A percentile compares a stretch with the other conserved stretches of the same genome.
phyloP scores from a whole-genome alignment of 2,888 invertebrate species.

The Sisyra nigra region DNA sequence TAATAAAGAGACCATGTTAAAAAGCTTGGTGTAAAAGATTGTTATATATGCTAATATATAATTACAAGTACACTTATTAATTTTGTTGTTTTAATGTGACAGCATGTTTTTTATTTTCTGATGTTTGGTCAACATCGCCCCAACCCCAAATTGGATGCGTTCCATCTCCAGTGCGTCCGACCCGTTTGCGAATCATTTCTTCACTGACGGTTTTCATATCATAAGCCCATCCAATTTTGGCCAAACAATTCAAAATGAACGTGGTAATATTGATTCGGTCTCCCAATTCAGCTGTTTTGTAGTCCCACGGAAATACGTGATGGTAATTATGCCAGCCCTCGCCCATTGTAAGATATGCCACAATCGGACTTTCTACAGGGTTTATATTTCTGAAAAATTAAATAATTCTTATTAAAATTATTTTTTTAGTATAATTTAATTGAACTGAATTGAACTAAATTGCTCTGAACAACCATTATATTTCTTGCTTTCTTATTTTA shows the following conservation, averaged over 20 bases:
- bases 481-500: neutral
- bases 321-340: slow-evolving; percentile 85
- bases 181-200: slow-evolving; percentile 52
- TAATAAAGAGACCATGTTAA: too few relatives aligned
- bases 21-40: too few relatives aligned
- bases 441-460: too few relatives aligned
- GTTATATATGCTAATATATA: too few relatives aligned
- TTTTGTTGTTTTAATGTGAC: slow-evolving; percentile 20
- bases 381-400: slow-evolving; percentile 43
- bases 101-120: slow-evolving; percentile 22
- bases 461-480: slow-evolving; percentile 10
- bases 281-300: slow-evolving; percentile 63
- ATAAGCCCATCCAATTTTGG: slow-evolving; percentile 56
- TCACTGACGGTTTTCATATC: slow-evolving; percentile 64
- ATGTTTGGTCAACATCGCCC: slow-evolving; percentile 51
- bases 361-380: slow-evolving; percentile 52
- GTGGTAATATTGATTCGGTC: slow-evolving; percentile 21
- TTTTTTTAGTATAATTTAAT: neutral
- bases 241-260: slow-evolving; percentile 22
- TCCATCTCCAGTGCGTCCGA: slow-evolving; percentile 59
- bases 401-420: slow-evolving; percentile 46
- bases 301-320: slow-evolving; percentile 75
- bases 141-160: slow-evolving; percentile 63
- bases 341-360: slow-evolving; percentile 50
- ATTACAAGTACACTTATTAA: too few relatives aligned